Percentiles rank a stretch among this genome's conserved stretches.
Conservation (phyloP, 2,888 invertebrate genomes). For the Polymixis flavicincta region DNA sequence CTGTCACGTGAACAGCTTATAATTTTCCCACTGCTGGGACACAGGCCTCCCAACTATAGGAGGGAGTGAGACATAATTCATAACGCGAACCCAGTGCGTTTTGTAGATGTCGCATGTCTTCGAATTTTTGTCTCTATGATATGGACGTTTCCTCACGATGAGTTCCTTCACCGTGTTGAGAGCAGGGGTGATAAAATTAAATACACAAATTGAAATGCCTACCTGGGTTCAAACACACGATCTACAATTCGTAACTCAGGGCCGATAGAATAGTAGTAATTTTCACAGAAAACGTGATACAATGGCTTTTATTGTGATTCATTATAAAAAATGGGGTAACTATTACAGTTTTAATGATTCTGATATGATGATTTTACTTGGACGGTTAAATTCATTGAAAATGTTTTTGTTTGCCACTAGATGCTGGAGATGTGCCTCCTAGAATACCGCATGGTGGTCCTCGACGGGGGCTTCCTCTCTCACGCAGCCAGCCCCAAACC, state of each 20-base stretch:
- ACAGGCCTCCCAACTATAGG: no score
- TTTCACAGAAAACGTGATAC: background rate
- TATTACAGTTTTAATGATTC: background rate
- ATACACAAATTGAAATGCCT: no score
- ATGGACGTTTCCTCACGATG: no score
- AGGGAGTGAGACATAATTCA: no score
- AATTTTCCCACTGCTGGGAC: no score
- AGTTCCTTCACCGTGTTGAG: no score
- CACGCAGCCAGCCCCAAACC: conserved; percentile 89
- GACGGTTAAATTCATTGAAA: background rate
- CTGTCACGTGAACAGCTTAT: background rate
- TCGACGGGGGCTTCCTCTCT: conserved; percentile 94
- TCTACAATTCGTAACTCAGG: no score
- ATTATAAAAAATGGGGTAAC: background rate
- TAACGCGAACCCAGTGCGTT: no score
- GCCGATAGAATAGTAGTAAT: background rate
- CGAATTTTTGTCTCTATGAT: no score
- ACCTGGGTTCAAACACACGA: no score
- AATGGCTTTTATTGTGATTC: background rate
- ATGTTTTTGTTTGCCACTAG: conserved; percentile 78
- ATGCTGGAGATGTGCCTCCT: conserved; percentile 95
- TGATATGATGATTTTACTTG: background rate
- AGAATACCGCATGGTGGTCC: conserved; percentile 93
- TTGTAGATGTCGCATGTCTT: no score
- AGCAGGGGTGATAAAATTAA: no score